Evolutionary conservation across 2,113 vertebrate species (phyloP), one percentile per base, ranked within the genome.

Genomic region (Megaceryle maxima): DNA sequence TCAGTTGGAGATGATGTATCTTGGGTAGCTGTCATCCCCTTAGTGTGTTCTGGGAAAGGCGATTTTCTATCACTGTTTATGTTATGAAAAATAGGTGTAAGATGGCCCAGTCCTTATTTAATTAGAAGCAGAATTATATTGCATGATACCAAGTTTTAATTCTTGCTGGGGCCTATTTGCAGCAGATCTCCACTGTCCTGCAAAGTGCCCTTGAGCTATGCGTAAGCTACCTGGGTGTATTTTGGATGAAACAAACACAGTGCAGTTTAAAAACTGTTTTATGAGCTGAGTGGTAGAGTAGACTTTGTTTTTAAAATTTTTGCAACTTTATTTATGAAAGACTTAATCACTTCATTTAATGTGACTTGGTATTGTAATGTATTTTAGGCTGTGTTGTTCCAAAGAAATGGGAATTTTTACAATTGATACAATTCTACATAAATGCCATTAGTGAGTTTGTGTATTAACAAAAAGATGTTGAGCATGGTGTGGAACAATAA

Each of bases 141-240:
- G 21, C 8, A 3, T 33, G 18, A 35, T 56, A 44, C 4, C 10
- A 33, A 62, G 16, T 53, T 80, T 21, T 90, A 53, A 31, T 68
- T 56, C 44, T 78, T 75, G n/a, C 31, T 39, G 55, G 48, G 41
- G 55, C 25, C 28, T 25, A 35, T 11, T 53, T 3, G 3, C 39
- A 87, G 70, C 57, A 76, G 26, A 35, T 18, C 44, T 56, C 31
- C 43, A 1, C 18, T 16, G 24, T 33, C 60, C 68, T 67, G 74
- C 43, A 17, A 50, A 75, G 60, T 25, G 44, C 33, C 35, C 39
- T 73, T 68, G 33, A 43, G 39, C 22, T 48, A 43, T 69, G 25
- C 11, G 2, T 28, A 10, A n/a, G 7, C 16, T 46, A 43, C 22
- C 11, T 0, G 0, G 48, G 55, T 14, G 17, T 37, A 19, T 60